Evolutionary conservation across 2,888 invertebrate species (phyloP), one percentile per base, ranked within the genome.

Genomic region (Drosophila phalerata): DNA sequence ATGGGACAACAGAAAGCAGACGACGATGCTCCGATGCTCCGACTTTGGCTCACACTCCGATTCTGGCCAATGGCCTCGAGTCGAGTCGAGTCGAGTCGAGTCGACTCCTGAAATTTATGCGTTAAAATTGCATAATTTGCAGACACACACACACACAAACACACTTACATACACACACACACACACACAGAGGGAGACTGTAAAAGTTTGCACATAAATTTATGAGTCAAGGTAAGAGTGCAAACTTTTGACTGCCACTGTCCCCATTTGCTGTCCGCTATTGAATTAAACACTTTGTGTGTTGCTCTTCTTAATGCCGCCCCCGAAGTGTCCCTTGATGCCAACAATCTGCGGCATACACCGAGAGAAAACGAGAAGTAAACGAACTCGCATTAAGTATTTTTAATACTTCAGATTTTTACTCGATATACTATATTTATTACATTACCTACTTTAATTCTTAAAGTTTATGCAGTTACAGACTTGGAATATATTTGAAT

Each of bases 81-180:
- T 43, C 45, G 70, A 81, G 77, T 72, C 75, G 72, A 81, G 78
- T 70, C 56, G 48, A 30, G 45, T 43, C 45, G 70, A 81, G 77
- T 72, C 75, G 72, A 81, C 75, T 70, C 75, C 63, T 71, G 73
- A 81, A 86, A 88, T 86, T 86, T 86, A 86, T 86, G 84, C 86
- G 80, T 72, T 84, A 69, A 84, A 88, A 88, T 84, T 86, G 85
- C 85, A 86, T 86, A 86, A 86, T 86, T 88, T 79, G 37, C 57
- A 57, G 47, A 25, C 45, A 73, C 61, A 69, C 72, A 72, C 53
- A 53, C 40, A 56, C 45, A 42, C 42, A 45, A 25, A 68, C 34
- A 25, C 51, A 22, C 37, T n/a, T n/a, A n/a, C n/a, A n/a, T n/a
- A 67, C 19, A 57, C 42, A 64, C 42, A 45, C 34, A 68, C 34